Base-by-base conservation (phyloP, 1,140 invertebrate genomes). In the Alviniconcha marisindica region DNA sequence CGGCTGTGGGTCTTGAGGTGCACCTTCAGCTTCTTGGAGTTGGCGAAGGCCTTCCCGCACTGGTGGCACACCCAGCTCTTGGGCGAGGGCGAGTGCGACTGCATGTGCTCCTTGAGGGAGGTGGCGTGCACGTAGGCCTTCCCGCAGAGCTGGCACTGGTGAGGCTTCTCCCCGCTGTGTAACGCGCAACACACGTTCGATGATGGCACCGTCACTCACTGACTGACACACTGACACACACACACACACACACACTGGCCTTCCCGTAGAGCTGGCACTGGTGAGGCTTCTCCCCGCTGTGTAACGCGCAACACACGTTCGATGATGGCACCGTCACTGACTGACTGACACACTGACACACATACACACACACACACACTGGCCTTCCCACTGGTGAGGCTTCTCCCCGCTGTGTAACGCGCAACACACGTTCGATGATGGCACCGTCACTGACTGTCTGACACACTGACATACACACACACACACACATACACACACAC, bases 91-190 rank as follows among this genome's bases (percentile, higher is more conserved):
- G 69, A 71, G 69, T 71, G 69, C 18, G 69, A 71, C 69, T 40
- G 69, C 69, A 71, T 40, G 69, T 71, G 69, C 36, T 71, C 69
- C 69, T 71, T 71, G 2, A 71, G 69, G 69, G 69, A 71, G 33
- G 69, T 71, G 69, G 69, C 69, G 36, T 71, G 69, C 33, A 71
- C 69, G 69, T 71, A 71, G 2, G 69, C 69, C 69, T 71, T 71
- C 33, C 69, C 38, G 36, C 69, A 71, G 33, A 40, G 36, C 36
- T 40, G 33, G 24, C 69, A 71, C 33, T 24, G 69, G 24, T 71
- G 69, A 24, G 66, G 69, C 36, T 24, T 38, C 69, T 71, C 69
- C 5, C 69, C 69, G 36, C 69, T 71, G 69, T 42, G 7, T n/a
- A n/a, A n/a, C n/a, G n/a, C n/a, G n/a, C n/a, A n/a, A n/a, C n/a